phyloP scores from a whole-genome alignment of 2,888 invertebrate species.

The Asteroscopus sphinx region DNA sequence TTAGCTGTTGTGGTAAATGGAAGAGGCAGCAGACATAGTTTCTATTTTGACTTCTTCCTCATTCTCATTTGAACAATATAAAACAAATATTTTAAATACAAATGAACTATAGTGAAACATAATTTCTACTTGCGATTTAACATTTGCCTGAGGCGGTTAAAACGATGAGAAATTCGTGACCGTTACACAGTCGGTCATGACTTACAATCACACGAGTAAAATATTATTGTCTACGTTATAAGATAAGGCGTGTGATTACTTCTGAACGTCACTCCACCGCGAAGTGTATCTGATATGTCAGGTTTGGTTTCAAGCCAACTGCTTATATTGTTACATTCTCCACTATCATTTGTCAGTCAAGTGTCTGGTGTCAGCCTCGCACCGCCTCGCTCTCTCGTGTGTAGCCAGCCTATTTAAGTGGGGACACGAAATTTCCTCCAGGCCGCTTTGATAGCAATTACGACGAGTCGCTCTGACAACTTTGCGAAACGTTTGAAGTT shows the following conservation, averaged over 20 bases:
- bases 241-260: conserved; percentile 6
- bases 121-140: not conserved
- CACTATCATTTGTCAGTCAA: conserved; percentile 22
- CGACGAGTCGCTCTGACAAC: conserved; percentile 20
- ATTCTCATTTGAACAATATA: not conserved
- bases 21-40: not conserved
- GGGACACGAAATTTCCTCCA: conserved; percentile 6
- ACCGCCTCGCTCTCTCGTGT: conserved; percentile 3
- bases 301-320: conserved; percentile 34
- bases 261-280: conserved; percentile 19
- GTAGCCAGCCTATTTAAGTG: conserved; percentile 15
- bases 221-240: not conserved
- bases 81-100: not conserved
- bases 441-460: conserved; percentile 32
- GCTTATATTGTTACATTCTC: conserved; percentile 17
- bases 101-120: not conserved
- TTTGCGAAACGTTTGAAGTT: conserved; percentile 30
- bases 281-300: conserved; percentile 21
- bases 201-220: not conserved
- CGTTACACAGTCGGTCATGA: not conserved
- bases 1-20: not conserved
- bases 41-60: not conserved
- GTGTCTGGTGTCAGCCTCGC: conserved; percentile 12
- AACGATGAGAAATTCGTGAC: conserved; percentile 7
- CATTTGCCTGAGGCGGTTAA: not conserved